Percentiles rank a stretch among this genome's conserved stretches.
These are phyloP conservation scores for Drosophila mojavensis DNA, from an alignment of 1,140 invertebrate species.

Conservation along the genomic window DNA sequence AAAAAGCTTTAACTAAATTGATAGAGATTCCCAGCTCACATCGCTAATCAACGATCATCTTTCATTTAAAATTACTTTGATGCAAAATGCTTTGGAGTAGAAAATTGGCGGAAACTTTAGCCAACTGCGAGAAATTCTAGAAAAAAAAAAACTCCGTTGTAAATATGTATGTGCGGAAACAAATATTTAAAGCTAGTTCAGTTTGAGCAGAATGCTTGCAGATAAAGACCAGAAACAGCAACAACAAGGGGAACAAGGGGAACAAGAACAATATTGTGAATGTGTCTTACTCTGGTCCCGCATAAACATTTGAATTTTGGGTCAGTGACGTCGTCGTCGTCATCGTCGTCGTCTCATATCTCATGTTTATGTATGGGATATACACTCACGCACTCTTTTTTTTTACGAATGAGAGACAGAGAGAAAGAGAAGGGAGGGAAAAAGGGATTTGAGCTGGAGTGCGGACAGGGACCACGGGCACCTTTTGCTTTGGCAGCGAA, in stretches of 20 bases:
- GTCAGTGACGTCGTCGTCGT: constrained; percentile 67
- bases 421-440: not conserved
- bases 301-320: constrained; percentile 79
- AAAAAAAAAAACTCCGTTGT: no score
- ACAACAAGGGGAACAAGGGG: constrained; percentile 4
- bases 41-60: no score
- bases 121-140: no score
- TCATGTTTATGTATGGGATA: constrained; percentile 69
- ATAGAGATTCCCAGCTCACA: no score
- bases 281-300: constrained; percentile 52
- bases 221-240: not conserved
- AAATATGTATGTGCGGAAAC: no score
- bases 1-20: no score
- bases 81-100: no score
- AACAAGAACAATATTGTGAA: constrained; percentile 17
- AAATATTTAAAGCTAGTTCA: not conserved
- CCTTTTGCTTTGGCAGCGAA: constrained; percentile 15
- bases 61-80: no score
- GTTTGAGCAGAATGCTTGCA: not conserved
- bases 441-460: not conserved
- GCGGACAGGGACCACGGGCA: constrained; percentile 16
- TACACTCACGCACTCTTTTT: constrained; percentile 10
- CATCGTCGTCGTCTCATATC: constrained; percentile 36
- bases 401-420: not conserved
- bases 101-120: no score